Evolutionary conservation across 2,797 vertebrate species (phyloP).

Genomic region (Mionectes olivaceus): DNA sequence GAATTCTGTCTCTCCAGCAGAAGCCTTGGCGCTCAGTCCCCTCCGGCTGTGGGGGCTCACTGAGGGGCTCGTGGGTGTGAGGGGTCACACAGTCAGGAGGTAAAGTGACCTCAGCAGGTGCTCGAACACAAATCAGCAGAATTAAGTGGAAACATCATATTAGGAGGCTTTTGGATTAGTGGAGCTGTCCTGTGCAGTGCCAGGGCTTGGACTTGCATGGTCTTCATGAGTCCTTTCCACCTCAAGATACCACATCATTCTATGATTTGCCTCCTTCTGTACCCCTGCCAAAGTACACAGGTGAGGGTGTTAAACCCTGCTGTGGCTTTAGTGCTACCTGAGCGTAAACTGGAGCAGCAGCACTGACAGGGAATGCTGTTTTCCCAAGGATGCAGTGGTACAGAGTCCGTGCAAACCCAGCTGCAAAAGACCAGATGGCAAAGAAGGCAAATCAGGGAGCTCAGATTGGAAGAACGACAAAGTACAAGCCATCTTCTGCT

Average conservation of each 20-base stretch:
- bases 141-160: fast-evolving
- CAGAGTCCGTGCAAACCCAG: neutral
- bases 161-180: neutral
- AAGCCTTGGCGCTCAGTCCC: fast-evolving
- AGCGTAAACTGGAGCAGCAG: neutral
- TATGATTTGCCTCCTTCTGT: neutral
- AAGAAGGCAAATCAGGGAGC: neutral
- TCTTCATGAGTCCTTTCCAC: neutral
- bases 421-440: no score
- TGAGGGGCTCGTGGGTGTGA: fast-evolving
- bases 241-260: neutral
- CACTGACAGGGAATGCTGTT: fast-evolving
- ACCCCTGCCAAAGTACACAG: fast-evolving
- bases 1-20: neutral
- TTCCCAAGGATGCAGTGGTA: neutral
- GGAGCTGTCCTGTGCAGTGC: neutral
- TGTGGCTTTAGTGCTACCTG: neutral
- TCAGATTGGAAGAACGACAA: neutral
- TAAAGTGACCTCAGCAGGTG: neutral
- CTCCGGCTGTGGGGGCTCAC: neutral
- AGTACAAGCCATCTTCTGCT: neutral
- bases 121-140: neutral
- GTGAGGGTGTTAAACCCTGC: neutral
- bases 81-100: neutral
- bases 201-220: neutral